Evolutionary conservation across 2,113 vertebrate genomes (phyloP).

Genomic region (Ranitomeya imitator): DNA sequence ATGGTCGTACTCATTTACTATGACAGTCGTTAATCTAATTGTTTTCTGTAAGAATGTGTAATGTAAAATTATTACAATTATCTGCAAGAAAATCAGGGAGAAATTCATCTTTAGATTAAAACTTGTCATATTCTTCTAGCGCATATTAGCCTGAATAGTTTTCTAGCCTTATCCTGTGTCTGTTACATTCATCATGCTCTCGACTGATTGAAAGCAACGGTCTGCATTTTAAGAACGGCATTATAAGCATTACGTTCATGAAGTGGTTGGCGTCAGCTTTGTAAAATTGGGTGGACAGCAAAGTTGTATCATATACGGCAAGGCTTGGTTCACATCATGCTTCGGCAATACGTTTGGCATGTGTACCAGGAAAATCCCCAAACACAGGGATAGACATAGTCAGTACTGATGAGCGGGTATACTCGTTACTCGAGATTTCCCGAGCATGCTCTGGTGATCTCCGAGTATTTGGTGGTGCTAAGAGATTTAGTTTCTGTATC

Average conservation of each 20-base stretch:
- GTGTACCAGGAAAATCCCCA: too few species aligned
- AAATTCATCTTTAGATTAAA: background rate
- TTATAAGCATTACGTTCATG: constrained; percentile 22
- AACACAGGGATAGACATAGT: too few species aligned
- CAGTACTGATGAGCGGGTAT: too few species aligned
- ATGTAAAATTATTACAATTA: constrained; percentile 47
- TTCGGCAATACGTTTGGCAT: too few species aligned
- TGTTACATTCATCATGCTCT: constrained; percentile 41
- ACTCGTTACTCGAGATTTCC: too few species aligned
- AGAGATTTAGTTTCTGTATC: too few species aligned
- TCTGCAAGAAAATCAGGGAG: constrained; percentile 25
- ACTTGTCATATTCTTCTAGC: background rate
- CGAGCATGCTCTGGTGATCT: too few species aligned
- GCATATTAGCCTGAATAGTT: constrained; percentile 25
- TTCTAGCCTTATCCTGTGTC: constrained; percentile 34
- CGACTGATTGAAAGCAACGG: constrained; percentile 65
- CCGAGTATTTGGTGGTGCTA: too few species aligned
- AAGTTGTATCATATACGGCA: too few species aligned
- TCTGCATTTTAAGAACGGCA: constrained; percentile 64
- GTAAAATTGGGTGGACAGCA: background rate
- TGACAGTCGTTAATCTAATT: constrained; percentile 35
- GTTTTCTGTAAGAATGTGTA: constrained; percentile 26
- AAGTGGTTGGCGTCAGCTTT: background rate
- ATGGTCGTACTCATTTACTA: constrained; percentile 11
- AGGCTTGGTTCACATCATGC: background rate